These are phyloP conservation scores for Epirrhoe tristata DNA, from an alignment of 2,888 invertebrate genomes.

Conservation along the genomic window DNA sequence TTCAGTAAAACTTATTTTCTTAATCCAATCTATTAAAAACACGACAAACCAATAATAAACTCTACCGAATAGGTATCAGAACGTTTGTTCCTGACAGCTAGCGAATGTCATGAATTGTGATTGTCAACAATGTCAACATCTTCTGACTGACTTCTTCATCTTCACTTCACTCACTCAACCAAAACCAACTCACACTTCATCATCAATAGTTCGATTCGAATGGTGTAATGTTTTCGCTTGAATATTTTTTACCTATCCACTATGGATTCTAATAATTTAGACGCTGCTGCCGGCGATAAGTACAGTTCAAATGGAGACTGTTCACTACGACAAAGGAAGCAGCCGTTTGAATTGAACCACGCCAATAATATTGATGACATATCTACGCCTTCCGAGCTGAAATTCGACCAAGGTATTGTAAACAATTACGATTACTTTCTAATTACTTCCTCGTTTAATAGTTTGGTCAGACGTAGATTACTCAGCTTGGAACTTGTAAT, in stretches of 20 bases:
- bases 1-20: too few relatives aligned
- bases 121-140: background rate
- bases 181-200: too few relatives aligned
- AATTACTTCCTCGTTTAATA: slow-evolving; percentile 49
- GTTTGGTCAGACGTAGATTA: slow-evolving; percentile 32
- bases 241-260: slow-evolving; percentile 65
- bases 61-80: background rate
- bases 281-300: slow-evolving; percentile 64
- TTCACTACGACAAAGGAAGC: slow-evolving; percentile 59
- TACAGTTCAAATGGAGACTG: slow-evolving; percentile 71
- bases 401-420: slow-evolving; percentile 89
- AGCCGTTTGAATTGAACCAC: slow-evolving; percentile 67
- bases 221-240: slow-evolving; percentile 79
- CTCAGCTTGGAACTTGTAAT: slow-evolving; percentile 21
- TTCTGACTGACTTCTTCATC: background rate
- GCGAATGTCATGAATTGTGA: slow-evolving; percentile 1
- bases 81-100: background rate
- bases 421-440: slow-evolving; percentile 59
- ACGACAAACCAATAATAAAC: too few relatives aligned
- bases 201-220: slow-evolving; percentile 53
- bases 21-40: too few relatives aligned
- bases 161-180: slow-evolving; percentile 1
- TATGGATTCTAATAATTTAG: slow-evolving; percentile 73
- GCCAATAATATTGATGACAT: slow-evolving; percentile 83
- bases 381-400: slow-evolving; percentile 87